A percentile compares a stretch with the other conserved stretches of the same genome.
Conservation (phyloP, 2,113 vertebrate genomes). For the Arothron firmamentum region DNA sequence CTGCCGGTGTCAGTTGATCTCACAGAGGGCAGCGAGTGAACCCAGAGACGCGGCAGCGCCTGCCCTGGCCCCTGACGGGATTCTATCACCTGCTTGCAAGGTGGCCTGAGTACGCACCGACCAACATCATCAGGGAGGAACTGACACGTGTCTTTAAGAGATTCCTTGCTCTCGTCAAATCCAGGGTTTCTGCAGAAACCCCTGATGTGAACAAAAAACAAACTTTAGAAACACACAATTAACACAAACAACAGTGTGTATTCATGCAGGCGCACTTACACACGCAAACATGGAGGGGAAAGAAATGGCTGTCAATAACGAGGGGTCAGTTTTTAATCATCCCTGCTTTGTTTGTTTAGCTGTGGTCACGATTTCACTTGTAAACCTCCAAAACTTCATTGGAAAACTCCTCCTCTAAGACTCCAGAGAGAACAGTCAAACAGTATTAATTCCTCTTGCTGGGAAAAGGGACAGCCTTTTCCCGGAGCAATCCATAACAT, state of each 20-base stretch:
- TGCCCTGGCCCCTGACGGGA: constrained; percentile 32
- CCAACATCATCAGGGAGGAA: constrained; percentile 36
- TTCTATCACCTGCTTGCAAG: constrained; percentile 63
- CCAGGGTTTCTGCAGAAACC: too few relatives aligned
- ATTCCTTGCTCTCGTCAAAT: not conserved
- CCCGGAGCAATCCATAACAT: constrained; percentile 74
- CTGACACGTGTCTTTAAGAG: constrained; percentile 7
- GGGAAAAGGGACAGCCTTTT: constrained; percentile 69
- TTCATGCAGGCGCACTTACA: constrained; percentile 11
- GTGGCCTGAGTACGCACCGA: constrained; percentile 42
- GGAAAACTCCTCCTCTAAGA: constrained; percentile 53
- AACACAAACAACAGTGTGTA: not conserved
- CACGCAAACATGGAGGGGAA: constrained; percentile 18
- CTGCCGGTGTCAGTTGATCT: constrained; percentile 39
- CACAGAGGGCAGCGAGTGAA: constrained; percentile 35
- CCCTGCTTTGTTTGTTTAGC: constrained; percentile 55
- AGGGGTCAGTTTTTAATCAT: constrained; percentile 50
- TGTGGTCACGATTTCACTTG: constrained; percentile 53
- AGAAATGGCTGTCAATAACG: constrained; percentile 51
- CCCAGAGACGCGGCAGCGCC: constrained; percentile 31
- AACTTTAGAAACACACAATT: not conserved
- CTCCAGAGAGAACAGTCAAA: constrained; percentile 58
- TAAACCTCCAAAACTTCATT: constrained; percentile 35
- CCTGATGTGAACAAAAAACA: not conserved
- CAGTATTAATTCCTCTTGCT: constrained; percentile 72